Percentiles rank a stretch among this genome's conserved stretches.
Conservation (phyloP, 2,888 invertebrate genomes). For the Campaea margaritaria region DNA sequence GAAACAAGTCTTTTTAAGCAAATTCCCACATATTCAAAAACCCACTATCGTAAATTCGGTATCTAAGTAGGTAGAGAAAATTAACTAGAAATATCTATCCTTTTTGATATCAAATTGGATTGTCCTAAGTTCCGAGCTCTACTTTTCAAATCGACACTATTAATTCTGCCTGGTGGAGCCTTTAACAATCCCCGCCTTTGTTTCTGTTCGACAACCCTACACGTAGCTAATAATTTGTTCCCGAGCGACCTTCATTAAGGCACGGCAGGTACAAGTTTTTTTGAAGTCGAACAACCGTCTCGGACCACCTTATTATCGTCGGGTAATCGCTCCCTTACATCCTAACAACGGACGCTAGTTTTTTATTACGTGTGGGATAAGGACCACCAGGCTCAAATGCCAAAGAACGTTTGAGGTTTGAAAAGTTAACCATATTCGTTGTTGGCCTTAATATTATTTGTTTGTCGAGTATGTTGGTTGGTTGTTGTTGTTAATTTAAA, state of each 20-base stretch:
- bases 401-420: not conserved
- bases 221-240: conserved; percentile 61
- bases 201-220: conserved; percentile 36
- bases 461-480: too few relatives aligned
- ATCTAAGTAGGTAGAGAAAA: too few relatives aligned
- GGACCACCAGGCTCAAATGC: conserved; percentile 7
- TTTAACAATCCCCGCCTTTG: conserved; percentile 7
- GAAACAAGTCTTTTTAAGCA: too few relatives aligned
- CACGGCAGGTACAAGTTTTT: conserved; percentile 74
- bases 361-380: conserved; percentile 56
- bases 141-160: too few relatives aligned
- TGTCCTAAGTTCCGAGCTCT: too few relatives aligned
- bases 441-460: too few relatives aligned
- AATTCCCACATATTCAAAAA: too few relatives aligned
- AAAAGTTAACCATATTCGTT: not conserved
- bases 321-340: conserved; percentile 60
- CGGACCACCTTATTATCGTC: conserved; percentile 64
- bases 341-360: conserved; percentile 51
- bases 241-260: conserved; percentile 70
- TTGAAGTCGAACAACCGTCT: conserved; percentile 57
- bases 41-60: too few relatives aligned
- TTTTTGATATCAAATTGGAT: too few relatives aligned
- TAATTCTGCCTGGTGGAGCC: too few relatives aligned
- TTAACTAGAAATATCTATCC: too few relatives aligned
- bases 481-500: too few relatives aligned